These are phyloP conservation scores for Mastigias papua DNA, from an alignment of 30 jellyfish, hydroid and myxozoan genomes.

Conservation along the genomic window DNA sequence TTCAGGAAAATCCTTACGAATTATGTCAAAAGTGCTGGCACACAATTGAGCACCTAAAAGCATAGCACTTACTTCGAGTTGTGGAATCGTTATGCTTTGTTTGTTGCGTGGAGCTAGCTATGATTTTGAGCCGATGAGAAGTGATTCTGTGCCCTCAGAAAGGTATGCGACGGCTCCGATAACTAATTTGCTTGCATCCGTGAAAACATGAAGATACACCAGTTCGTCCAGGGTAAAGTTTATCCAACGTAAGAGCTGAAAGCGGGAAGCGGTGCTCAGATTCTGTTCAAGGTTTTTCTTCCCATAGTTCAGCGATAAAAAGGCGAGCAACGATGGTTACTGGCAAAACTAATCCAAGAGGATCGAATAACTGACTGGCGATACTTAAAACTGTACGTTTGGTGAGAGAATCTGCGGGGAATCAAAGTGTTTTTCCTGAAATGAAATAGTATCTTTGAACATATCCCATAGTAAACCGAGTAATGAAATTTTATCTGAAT, in stretches of 20 bases:
- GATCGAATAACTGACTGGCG: conserved; percentile 46
- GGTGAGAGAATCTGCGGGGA: neutral
- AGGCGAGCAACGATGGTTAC: conserved; percentile 39
- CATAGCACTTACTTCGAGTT: neutral
- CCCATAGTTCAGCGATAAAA: conserved; percentile 45
- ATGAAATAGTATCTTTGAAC: neutral
- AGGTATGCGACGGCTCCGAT: neutral
- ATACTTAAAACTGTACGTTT: conserved; percentile 40
- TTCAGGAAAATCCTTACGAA: neutral
- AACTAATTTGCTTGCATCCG: conserved; percentile 26
- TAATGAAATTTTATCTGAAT: neutral
- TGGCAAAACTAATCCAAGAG: conserved; percentile 47
- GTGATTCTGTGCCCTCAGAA: neutral
- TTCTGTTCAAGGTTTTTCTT: neutral
- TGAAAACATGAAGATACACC: conserved; percentile 13
- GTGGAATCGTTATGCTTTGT: neutral
- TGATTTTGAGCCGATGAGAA: conserved; percentile 36
- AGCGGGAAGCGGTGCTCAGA: neutral
- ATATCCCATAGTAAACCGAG: conserved; percentile 9
- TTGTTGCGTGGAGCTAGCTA: conserved; percentile 28
- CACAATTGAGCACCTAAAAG: conserved; percentile 26
- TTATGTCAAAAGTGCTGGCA: neutral
- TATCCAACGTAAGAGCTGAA: neutral
- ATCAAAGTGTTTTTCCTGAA: neutral
- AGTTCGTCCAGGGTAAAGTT: neutral